A percentile compares a stretch with the other conserved stretches of the same genome.
These are phyloP conservation scores for Exephanes ischioxanthus DNA, from an alignment of 2,888 invertebrate species.

Conservation along the genomic window DNA sequence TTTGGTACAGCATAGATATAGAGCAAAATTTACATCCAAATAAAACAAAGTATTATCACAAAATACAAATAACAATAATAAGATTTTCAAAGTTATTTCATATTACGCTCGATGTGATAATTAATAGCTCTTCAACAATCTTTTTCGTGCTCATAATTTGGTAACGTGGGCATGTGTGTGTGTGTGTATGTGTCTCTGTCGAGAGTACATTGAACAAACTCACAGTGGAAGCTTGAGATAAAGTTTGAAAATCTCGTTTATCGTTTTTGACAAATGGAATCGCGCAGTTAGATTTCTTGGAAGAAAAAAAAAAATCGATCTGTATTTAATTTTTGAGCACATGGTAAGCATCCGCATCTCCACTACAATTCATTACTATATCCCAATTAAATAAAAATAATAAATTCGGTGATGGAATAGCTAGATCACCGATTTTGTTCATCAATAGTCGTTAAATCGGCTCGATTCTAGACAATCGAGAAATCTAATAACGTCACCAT, in stretches of 20 bases:
- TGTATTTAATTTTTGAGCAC: background rate
- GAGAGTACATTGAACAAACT: background rate
- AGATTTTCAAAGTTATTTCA: background rate
- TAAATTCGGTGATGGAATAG: background rate
- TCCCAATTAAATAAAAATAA: background rate
- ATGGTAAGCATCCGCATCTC: background rate
- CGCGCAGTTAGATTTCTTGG: background rate
- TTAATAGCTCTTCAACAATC: background rate
- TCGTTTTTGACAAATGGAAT: constrained; percentile 11
- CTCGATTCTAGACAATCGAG: constrained; percentile 44
- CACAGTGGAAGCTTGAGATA: constrained; percentile 6
- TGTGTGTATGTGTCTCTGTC: background rate
- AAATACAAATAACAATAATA: constrained; percentile 25
- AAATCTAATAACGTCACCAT: constrained; percentile 21
- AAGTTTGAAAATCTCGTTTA: constrained; percentile 30
- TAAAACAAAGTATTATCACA: background rate
- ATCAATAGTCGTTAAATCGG: constrained; percentile 40
- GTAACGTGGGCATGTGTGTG: constrained; percentile 1
- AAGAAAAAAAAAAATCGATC: background rate
- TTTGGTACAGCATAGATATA: constrained; percentile 19
- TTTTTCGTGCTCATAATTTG: constrained; percentile 1
- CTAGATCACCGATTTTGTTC: constrained; percentile 54
- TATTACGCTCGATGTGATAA: background rate
- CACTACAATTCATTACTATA: background rate
- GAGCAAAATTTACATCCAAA: constrained; percentile 16